These are phyloP conservation scores for Listronotus bonariensis DNA, from an alignment of 1,140 invertebrate genomes.

Conservation along the genomic window DNA sequence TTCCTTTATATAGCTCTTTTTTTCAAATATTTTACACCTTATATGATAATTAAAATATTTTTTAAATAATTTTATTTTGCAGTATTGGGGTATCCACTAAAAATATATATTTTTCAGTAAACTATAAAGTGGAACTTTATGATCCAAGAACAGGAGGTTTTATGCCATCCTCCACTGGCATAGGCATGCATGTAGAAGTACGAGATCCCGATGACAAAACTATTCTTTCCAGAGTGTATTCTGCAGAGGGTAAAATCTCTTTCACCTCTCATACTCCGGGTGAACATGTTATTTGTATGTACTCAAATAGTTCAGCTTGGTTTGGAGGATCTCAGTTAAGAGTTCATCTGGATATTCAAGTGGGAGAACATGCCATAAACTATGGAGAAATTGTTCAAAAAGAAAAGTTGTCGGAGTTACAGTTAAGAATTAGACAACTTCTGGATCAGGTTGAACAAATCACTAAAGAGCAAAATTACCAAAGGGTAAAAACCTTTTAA, in stretches of 20 bases:
- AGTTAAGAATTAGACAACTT: conserved; percentile 92
- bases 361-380: conserved; percentile 98
- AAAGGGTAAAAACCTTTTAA: conserved; percentile 71
- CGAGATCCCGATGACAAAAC: conserved; percentile 95
- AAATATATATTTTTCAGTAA: conserved; percentile 70
- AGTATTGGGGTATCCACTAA: conserved; percentile 9
- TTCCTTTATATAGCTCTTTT: neutral
- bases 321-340: conserved; percentile 91
- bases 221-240: conserved; percentile 92
- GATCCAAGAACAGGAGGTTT: conserved; percentile 91
- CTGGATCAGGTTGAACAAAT: conserved; percentile 99
- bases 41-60: too few species aligned
- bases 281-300: conserved; percentile 97
- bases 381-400: conserved; percentile 97
- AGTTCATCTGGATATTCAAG: conserved; percentile 98
- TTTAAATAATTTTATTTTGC: neutral
- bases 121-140: conserved; percentile 95
- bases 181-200: conserved; percentile 99
- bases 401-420: conserved; percentile 95
- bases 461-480: conserved; percentile 99
- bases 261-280: conserved; percentile 97
- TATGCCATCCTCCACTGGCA: conserved; percentile 87
- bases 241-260: conserved; percentile 92
- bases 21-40: too few species aligned
- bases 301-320: conserved; percentile 97